Conservation (phyloP, 2,797 vertebrate genomes). For the Brachyrhaphis roseni region DNA sequence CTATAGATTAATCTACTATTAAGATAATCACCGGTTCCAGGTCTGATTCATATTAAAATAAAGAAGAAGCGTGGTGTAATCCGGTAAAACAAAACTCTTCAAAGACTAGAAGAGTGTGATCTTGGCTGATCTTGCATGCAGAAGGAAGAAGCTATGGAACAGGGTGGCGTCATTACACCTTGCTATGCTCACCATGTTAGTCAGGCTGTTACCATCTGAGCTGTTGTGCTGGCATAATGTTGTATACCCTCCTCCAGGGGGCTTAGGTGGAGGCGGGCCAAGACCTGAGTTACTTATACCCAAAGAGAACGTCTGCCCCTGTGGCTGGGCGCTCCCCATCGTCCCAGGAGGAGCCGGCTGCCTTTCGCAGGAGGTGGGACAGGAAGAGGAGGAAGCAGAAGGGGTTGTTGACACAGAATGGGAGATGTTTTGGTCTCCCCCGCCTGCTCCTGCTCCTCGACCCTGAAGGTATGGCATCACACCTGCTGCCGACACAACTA, state of each 20-base stretch:
- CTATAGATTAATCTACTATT: too few species aligned
- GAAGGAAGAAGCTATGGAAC: constrained; percentile 2
- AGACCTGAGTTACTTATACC: constrained; percentile 75
- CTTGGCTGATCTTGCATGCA: background rate
- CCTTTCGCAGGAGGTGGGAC: constrained; percentile 76
- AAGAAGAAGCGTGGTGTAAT: background rate
- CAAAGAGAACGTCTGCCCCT: constrained; percentile 81
- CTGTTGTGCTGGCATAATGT: constrained; percentile 65
- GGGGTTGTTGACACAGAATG: constrained; percentile 52
- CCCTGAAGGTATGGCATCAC: constrained; percentile 85
- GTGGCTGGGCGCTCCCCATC: constrained; percentile 66
- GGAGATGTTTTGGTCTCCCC: constrained; percentile 71
- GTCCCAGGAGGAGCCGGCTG: constrained; percentile 77
- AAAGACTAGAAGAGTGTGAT: constrained; percentile 6
- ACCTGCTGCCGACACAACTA: constrained; percentile 78
- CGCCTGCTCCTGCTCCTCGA: constrained; percentile 68
- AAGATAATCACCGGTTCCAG: too few species aligned
- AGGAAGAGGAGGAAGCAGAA: constrained; percentile 48
- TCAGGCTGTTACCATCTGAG: constrained; percentile 67
- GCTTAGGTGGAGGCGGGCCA: constrained; percentile 73
- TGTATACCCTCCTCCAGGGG: constrained; percentile 62
- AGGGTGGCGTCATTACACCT: background rate
- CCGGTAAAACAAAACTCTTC: background rate
- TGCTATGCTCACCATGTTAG: constrained; percentile 76
- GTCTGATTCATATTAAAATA: background rate